A percentile compares a stretch with the other conserved stretches of the same genome.
Conservation (phyloP, 2,797 vertebrate genomes). For the Austrolebias charrua region DNA sequence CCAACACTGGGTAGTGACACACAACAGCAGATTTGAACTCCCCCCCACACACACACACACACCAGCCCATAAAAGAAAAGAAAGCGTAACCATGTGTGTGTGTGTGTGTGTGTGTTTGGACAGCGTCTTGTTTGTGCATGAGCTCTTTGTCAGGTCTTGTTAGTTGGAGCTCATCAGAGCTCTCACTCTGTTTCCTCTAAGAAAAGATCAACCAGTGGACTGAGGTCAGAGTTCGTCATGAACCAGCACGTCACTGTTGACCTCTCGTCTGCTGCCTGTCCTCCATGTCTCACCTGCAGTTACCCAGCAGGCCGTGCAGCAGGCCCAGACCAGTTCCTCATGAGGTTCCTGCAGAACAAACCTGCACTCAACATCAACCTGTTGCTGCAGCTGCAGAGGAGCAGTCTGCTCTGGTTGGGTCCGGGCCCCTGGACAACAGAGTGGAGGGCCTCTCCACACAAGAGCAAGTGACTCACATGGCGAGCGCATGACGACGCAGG, state of each 20-base stretch:
- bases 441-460: constrained; percentile 40
- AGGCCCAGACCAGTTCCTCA: constrained; percentile 7
- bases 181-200: constrained; percentile 3
- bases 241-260: constrained; percentile 54
- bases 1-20: constrained; percentile 11
- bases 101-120: neutral
- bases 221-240: constrained; percentile 58
- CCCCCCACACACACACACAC: too few species aligned
- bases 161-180: constrained; percentile 18
- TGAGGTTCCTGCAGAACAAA: neutral
- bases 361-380: constrained; percentile 68
- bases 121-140: constrained; percentile 13
- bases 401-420: neutral
- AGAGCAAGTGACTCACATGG: constrained; percentile 74
- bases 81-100: neutral
- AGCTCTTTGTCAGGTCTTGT: constrained; percentile 18
- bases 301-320: constrained; percentile 41
- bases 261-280: constrained; percentile 33
- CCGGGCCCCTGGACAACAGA: constrained; percentile 39
- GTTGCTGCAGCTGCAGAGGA: constrained; percentile 36
- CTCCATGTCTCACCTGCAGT: constrained; percentile 56
- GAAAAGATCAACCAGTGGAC: constrained; percentile 10
- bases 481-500: constrained; percentile 70
- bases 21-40: neutral
- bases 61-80: too few species aligned